Conservation (phyloP, 2,113 vertebrate species). For the Nannospalax galili region DNA sequence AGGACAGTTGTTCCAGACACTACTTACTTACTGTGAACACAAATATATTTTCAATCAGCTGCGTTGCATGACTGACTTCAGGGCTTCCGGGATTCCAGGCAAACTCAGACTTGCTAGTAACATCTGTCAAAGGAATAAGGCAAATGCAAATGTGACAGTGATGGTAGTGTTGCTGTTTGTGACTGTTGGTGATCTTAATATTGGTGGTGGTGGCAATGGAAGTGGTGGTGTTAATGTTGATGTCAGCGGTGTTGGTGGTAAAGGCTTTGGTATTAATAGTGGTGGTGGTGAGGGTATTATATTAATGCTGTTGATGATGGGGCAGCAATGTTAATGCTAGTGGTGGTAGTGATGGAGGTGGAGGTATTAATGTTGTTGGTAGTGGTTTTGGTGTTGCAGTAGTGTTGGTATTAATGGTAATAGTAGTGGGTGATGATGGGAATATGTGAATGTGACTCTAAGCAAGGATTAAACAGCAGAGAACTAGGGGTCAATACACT, state of each 20-base stretch:
- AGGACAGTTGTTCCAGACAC: not conserved
- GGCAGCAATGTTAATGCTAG: not conserved
- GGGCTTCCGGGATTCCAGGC: not conserved
- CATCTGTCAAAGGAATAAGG: not conserved
- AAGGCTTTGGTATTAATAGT: not conserved
- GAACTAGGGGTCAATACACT: not conserved
- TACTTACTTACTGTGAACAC: not conserved
- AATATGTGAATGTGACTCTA: not conserved
- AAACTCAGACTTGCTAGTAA: not conserved
- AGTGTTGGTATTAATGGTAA: not conserved
- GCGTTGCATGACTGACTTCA: not conserved
- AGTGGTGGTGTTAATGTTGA: not conserved
- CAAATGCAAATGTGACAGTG: not conserved
- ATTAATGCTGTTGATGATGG: not conserved
- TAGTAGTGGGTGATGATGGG: not conserved
- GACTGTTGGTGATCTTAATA: not conserved
- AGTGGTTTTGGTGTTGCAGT: not conserved
- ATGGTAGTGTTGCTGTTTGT: not conserved
- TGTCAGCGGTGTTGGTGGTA: not conserved
- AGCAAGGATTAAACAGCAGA: not conserved
- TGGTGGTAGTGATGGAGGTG: not conserved
- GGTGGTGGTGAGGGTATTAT: not conserved
- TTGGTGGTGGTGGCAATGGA: not conserved
- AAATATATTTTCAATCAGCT: not conserved
- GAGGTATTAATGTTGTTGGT: not conserved